Evolutionary conservation across 2,113 vertebrate species (phyloP).

Genomic region (Paedocypris sp.): DNA sequence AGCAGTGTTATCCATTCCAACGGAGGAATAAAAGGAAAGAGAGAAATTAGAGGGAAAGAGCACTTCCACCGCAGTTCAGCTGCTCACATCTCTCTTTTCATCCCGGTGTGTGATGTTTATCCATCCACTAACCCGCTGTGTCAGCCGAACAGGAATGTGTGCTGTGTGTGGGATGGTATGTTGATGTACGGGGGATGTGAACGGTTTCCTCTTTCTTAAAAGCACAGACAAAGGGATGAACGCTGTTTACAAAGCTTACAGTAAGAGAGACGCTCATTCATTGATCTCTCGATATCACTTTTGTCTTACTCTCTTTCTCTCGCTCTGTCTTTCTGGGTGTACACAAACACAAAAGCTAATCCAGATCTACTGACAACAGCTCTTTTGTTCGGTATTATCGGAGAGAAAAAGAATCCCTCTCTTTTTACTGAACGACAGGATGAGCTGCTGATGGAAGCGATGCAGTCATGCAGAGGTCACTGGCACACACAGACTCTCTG

Average conservation of each 20-base stretch:
- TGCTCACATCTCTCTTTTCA: constrained; percentile 20
- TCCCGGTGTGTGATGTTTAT: constrained; percentile 21
- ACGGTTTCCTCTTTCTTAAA: constrained; percentile 24
- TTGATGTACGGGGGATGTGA: constrained; percentile 22
- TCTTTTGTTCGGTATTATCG: constrained; percentile 23
- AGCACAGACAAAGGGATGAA: constrained; percentile 18
- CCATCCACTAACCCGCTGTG: constrained; percentile 21
- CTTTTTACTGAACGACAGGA: constrained; percentile 1
- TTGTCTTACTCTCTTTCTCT: background rate
- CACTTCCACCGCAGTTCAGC: constrained; percentile 23
- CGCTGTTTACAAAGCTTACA: constrained; percentile 23
- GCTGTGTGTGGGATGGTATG: constrained; percentile 9
- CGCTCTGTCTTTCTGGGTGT: background rate
- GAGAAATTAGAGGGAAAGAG: constrained; percentile 15
- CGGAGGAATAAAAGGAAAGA: constrained; percentile 11
- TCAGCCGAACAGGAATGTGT: constrained; percentile 22
- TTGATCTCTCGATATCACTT: constrained; percentile 21
- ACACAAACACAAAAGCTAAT: constrained; percentile 11
- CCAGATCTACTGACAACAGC: constrained; percentile 22
- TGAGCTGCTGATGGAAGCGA: constrained; percentile 9
- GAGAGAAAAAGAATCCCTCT: constrained; percentile 19
- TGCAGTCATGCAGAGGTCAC: constrained; percentile 14
- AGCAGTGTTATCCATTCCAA: background rate
- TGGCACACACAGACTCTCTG: background rate
- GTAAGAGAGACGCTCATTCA: constrained; percentile 11